Evolutionary conservation across 2,797 vertebrate genomes (phyloP).

Genomic region (Gymnoscopelus braueri): DNA sequence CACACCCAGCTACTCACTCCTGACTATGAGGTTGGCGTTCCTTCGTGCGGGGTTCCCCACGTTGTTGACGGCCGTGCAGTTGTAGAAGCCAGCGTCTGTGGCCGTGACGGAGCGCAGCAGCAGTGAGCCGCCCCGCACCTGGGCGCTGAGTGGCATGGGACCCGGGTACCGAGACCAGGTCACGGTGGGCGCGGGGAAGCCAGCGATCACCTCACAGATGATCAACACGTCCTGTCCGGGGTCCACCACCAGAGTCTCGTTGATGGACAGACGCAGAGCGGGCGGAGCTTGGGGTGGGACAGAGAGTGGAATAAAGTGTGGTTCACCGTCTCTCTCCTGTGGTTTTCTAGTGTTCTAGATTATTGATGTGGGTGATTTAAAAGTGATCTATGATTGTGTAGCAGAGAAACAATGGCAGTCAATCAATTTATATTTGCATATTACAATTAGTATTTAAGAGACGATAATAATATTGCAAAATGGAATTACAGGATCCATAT

Average conservation of each 20-base stretch:
- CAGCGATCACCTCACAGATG: constrained; percentile 87
- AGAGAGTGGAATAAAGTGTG: constrained; percentile 22
- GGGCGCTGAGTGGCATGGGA: constrained; percentile 84
- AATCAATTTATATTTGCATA: too few species aligned
- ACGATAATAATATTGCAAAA: too few species aligned
- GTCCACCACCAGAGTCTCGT: constrained; percentile 94
- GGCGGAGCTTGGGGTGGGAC: constrained; percentile 84
- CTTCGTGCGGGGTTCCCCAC: constrained; percentile 96
- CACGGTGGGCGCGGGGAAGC: constrained; percentile 89
- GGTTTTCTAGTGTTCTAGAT: too few species aligned
- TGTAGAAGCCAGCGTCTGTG: constrained; percentile 91
- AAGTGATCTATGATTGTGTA: too few species aligned
- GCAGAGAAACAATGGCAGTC: too few species aligned
- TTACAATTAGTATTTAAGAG: too few species aligned
- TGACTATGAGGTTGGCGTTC: constrained; percentile 91
- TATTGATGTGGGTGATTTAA: too few species aligned
- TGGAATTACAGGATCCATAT: constrained; percentile 12
- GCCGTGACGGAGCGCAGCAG: constrained; percentile 85
- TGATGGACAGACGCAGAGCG: constrained; percentile 91
- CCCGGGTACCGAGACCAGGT: constrained; percentile 90
- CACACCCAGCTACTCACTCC: constrained; percentile 80
- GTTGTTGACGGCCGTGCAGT: constrained; percentile 94
- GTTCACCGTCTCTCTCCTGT: constrained; percentile 1
- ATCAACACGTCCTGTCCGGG: constrained; percentile 91
- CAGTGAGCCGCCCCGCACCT: constrained; percentile 85